Evolutionary conservation across 2,113 vertebrate species (phyloP).

Genomic region (Dermatemys mawii): DNA sequence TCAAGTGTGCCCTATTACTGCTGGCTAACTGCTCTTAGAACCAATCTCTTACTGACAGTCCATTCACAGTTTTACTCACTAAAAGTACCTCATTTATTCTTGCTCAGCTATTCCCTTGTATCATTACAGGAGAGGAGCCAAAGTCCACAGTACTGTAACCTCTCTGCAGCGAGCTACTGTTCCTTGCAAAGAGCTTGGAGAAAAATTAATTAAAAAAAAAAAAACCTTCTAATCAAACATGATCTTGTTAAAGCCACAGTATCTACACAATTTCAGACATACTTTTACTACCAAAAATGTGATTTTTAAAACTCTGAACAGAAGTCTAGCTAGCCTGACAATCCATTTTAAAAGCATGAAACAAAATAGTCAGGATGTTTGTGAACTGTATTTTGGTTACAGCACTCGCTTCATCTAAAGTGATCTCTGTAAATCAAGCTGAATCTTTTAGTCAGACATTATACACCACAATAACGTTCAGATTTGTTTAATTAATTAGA

Average conservation of each 20-base stretch:
- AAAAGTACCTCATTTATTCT: conserved; percentile 87
- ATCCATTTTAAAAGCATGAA: conserved; percentile 22
- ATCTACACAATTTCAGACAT: conserved; percentile 36
- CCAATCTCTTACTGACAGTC: conserved; percentile 85
- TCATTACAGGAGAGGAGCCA: conserved; percentile 81
- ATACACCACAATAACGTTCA: neutral
- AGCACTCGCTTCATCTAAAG: neutral
- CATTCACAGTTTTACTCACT: conserved; percentile 78
- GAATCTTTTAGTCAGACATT: conserved; percentile 20
- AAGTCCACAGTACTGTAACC: conserved; percentile 80
- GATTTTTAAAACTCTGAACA: conserved; percentile 45
- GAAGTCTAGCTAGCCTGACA: conserved; percentile 20
- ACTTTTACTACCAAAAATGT: conserved; percentile 55
- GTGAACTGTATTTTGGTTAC: neutral
- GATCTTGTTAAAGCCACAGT: conserved; percentile 58
- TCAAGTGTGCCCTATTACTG: conserved; percentile 89
- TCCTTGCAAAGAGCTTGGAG: conserved; percentile 71
- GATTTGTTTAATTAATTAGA: neutral
- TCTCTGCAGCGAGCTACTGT: conserved; percentile 78
- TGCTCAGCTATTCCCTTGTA: conserved; percentile 82
- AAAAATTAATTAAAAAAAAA: conserved; percentile 80
- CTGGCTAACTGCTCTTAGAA: conserved; percentile 86
- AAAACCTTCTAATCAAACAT: conserved; percentile 72
- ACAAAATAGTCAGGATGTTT: neutral
- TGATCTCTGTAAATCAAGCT: neutral